Percentiles rank a stretch among this genome's conserved stretches.
Evolutionary conservation across 2,888 invertebrate genomes (phyloP).

Genomic region (Clunio marinus): DNA sequence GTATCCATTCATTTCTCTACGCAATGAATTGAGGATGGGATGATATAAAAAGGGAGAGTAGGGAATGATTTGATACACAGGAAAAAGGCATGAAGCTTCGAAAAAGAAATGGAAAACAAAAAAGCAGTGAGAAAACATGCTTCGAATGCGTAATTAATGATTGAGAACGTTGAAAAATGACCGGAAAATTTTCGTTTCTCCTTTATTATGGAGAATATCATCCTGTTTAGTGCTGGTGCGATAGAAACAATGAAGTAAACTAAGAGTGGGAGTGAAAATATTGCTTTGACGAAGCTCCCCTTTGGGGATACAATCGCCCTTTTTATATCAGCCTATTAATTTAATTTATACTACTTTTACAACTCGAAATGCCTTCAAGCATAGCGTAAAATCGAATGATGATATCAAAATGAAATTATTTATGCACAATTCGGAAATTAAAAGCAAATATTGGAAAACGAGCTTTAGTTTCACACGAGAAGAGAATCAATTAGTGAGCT

Average conservation of each 20-base stretch:
- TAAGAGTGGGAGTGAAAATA: not conserved
- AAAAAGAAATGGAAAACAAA: slow-evolving; percentile 10
- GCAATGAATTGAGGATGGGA: not conserved
- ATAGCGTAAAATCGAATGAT: slow-evolving; percentile 16
- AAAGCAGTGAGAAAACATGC: slow-evolving; percentile 31
- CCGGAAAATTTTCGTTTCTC: slow-evolving; percentile 16
- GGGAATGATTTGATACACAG: not conserved
- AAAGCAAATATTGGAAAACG: not conserved
- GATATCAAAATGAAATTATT: slow-evolving; percentile 14
- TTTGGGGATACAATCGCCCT: not conserved
- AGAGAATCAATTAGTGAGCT: not conserved
- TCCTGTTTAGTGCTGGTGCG: not conserved
- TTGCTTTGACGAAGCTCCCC: slow-evolving; percentile 12
- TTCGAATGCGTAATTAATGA: slow-evolving; percentile 36
- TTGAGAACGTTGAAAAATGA: slow-evolving; percentile 35
- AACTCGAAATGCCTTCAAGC: not conserved
- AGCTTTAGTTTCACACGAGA: not conserved
- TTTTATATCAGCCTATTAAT: slow-evolving; percentile 4
- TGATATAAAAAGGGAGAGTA: too few relatives aligned
- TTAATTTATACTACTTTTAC: slow-evolving; percentile 18
- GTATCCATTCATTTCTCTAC: not conserved
- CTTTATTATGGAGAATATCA: not conserved
- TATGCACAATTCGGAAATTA: not conserved
- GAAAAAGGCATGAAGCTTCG: not conserved
- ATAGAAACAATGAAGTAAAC: not conserved